Base-by-base conservation (phyloP, 2,888 invertebrate genomes). In the Elegia similella region DNA sequence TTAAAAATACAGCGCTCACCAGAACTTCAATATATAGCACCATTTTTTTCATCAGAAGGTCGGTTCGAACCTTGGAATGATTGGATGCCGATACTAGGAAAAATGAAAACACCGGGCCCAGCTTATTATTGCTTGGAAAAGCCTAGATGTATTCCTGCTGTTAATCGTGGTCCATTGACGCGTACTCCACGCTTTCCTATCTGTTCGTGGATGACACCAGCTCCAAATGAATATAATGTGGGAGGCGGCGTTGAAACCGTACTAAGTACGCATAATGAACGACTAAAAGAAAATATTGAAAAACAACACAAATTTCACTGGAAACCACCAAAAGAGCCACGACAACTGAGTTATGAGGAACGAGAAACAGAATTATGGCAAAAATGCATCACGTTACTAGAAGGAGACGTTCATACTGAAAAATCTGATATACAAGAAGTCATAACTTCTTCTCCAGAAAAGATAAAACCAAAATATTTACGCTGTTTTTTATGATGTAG, bases 51-150 rank as follows among this genome's bases (percentile, higher is more conserved):
- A 13, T 87, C 88, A 13, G 80, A 85, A 60, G 78, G 75, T 7
- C 79, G 88, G 32, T 84, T 90, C 65, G 65, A 70, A 47, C 80
- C 82, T 15, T 89, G 90, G 89, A 67, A 76, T 64, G 76, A 83
- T 66, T 83, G 78, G 76, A 74, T 85, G 59, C 75, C 85, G 7
- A 73, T 87, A 16, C 65, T 72, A 56, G 79, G 73, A 1, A 68
- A 61, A 43, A 46, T 67, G 1, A 64, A 67, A 55, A 84, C 84
- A 6, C 86, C 87, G 46, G 88, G 86, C 0, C 88, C 88, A 12
- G 75, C 78, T 55, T 73, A 76, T 62, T 87, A 85, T 58, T 63
- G 68, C 55, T 53, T 66, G 52, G 75, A 82, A 54, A 80, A 74
- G 53, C 70, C 76, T 13, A 75, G 65, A 65, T 82, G 82, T 61